These are phyloP conservation scores for Hyla sarda DNA, from an alignment of 2,113 vertebrate species.

Conservation along the genomic window DNA sequence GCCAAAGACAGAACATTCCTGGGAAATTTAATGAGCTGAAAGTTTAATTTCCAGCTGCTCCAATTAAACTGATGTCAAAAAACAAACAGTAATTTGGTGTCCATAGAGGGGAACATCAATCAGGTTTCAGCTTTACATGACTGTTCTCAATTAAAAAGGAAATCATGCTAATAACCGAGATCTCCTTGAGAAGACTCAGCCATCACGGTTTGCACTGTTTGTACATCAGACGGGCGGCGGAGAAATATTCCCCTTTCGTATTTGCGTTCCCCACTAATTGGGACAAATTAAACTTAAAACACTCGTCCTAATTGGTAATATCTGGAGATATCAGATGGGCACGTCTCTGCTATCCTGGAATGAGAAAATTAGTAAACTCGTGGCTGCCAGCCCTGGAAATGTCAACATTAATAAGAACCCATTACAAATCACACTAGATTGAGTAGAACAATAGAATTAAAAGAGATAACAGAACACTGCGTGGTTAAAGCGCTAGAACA, in stretches of 20 bases:
- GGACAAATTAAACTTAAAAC: slow-evolving; percentile 41
- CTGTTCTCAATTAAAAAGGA: slow-evolving; percentile 43
- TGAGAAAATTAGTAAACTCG: neutral
- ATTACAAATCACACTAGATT: neutral
- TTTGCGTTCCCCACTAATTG: slow-evolving; percentile 5
- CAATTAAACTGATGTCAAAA: slow-evolving; percentile 37
- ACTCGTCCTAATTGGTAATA: slow-evolving; percentile 34
- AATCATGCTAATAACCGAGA: slow-evolving; percentile 43
- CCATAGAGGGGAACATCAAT: slow-evolving; percentile 37
- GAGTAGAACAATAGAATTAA: slow-evolving; percentile 5
- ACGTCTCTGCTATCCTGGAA: slow-evolving; percentile 2
- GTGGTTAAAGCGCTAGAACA: neutral
- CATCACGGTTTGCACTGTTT: slow-evolving; percentile 12
- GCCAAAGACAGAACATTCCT: slow-evolving; percentile 7
- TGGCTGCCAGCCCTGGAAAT: slow-evolving; percentile 22
- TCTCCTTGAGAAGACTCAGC: slow-evolving; percentile 6
- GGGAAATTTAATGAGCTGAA: slow-evolving; percentile 21
- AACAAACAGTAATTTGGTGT: slow-evolving; percentile 45
- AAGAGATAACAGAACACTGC: neutral
- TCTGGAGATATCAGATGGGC: slow-evolving; percentile 30
- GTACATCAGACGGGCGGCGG: slow-evolving; percentile 3
- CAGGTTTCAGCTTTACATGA: neutral
- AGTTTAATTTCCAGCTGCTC: slow-evolving; percentile 51
- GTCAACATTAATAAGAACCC: neutral
- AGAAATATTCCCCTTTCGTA: slow-evolving; percentile 44